Evolutionary conservation across 1,140 invertebrate species (phyloP).

Genomic region (Oncopodura yosiiana): DNA sequence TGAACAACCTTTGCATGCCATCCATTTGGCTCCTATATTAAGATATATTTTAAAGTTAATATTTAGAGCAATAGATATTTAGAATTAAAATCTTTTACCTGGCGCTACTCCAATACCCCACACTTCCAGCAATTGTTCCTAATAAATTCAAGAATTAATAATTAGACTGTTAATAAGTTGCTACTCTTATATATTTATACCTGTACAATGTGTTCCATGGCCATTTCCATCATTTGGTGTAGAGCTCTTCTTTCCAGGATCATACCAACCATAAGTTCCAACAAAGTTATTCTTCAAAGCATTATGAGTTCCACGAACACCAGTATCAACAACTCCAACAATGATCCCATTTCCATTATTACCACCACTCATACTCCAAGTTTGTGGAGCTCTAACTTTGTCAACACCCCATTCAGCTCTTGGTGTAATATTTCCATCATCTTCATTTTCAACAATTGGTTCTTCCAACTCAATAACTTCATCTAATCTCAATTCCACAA

Average conservation of each 20-base stretch:
- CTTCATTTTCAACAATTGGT: neutral
- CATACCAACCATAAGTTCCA: conserved; percentile 18
- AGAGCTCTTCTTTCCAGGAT: neutral
- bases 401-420: conserved; percentile 5
- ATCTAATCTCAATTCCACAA: too few relatives aligned
- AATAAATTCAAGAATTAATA: too few relatives aligned
- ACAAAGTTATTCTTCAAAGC: neutral
- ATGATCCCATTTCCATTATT: neutral
- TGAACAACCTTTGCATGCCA: conserved; percentile 18
- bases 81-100: too few relatives aligned
- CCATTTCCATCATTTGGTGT: conserved; percentile 9
- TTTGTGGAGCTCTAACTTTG: neutral
- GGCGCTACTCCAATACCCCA: conserved; percentile 19
- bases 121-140: conserved; percentile 10
- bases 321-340: conserved; percentile 10
- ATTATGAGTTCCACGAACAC: conserved; percentile 6
- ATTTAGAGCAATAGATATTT: too few relatives aligned
- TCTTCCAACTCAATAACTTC: conserved; percentile 9
- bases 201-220: conserved; percentile 16
- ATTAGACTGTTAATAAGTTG: too few relatives aligned
- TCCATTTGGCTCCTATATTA: conserved; percentile 11
- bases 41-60: too few relatives aligned
- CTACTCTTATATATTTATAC: too few relatives aligned
- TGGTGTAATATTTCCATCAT: neutral
- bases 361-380: neutral